Evolutionary conservation across 2,113 vertebrate genomes (phyloP).

Genomic region (Equus przewalskii): DNA sequence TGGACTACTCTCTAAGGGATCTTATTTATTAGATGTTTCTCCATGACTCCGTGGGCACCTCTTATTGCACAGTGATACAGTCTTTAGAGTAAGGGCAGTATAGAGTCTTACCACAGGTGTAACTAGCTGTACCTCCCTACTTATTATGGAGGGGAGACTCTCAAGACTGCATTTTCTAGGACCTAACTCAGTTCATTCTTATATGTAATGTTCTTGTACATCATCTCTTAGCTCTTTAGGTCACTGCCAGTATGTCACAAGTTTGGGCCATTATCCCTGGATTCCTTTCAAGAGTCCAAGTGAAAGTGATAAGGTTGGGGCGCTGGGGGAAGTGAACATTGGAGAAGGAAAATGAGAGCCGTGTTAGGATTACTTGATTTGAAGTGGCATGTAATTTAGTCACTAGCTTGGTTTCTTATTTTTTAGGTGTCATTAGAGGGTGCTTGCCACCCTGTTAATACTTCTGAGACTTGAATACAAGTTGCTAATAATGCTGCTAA

Average conservation of each 20-base stretch:
- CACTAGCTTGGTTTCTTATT: not conserved
- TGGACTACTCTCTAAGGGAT: not conserved
- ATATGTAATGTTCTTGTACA: not conserved
- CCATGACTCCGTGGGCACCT: not conserved
- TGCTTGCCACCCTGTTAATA: not conserved
- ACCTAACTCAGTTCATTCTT: not conserved
- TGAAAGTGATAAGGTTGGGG: not conserved
- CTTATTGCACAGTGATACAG: fast-evolving
- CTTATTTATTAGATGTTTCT: not conserved
- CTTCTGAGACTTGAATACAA: not conserved
- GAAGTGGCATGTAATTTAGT: not conserved
- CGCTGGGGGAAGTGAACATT: not conserved
- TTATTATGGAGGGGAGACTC: not conserved
- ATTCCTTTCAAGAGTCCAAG: not conserved
- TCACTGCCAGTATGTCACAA: not conserved
- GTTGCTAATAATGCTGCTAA: not conserved
- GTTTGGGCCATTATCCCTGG: not conserved
- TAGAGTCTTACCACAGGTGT: not conserved
- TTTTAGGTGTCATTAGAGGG: not conserved
- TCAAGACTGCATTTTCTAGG: not conserved
- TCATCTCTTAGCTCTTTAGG: not conserved
- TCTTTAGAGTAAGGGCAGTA: not conserved
- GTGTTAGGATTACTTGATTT: not conserved
- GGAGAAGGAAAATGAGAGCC: not conserved
- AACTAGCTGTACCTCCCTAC: not conserved